These are phyloP conservation scores for Anhinga anhinga DNA, from an alignment of 2,113 vertebrate genomes.

Conservation along the genomic window DNA sequence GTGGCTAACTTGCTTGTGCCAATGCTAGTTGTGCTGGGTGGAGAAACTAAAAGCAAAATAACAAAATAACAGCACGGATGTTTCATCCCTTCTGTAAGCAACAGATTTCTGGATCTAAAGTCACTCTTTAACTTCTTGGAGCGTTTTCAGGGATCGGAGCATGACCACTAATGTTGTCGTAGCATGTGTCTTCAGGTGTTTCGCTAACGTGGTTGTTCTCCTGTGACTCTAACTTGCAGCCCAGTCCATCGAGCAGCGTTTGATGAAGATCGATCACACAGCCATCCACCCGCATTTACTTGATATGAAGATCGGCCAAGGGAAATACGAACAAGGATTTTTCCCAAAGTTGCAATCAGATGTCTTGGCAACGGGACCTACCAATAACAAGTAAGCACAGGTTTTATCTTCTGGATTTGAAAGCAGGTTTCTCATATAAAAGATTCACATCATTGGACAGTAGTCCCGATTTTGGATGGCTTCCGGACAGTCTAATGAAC, in stretches of 20 bases:
- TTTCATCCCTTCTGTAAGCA: neutral
- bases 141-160: neutral
- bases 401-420: neutral
- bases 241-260: conserved; percentile 86
- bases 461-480: neutral
- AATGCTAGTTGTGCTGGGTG: neutral
- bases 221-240: conserved; percentile 74
- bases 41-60: neutral
- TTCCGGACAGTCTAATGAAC: neutral
- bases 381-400: conserved; percentile 89
- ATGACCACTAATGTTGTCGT: neutral
- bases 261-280: conserved; percentile 93
- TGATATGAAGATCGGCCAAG: conserved; percentile 98
- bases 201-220: fast-evolving
- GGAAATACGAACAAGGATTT: conserved; percentile 93
- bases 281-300: conserved; percentile 96
- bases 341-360: conserved; percentile 94
- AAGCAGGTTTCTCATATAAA: neutral
- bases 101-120: neutral
- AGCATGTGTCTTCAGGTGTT: neutral
- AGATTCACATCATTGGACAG: neutral
- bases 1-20: neutral
- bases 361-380: conserved; percentile 86
- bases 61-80: neutral
- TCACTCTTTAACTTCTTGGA: neutral